Base-by-base conservation (phyloP, 2,888 invertebrate genomes). In the Nomada fucata region DNA sequence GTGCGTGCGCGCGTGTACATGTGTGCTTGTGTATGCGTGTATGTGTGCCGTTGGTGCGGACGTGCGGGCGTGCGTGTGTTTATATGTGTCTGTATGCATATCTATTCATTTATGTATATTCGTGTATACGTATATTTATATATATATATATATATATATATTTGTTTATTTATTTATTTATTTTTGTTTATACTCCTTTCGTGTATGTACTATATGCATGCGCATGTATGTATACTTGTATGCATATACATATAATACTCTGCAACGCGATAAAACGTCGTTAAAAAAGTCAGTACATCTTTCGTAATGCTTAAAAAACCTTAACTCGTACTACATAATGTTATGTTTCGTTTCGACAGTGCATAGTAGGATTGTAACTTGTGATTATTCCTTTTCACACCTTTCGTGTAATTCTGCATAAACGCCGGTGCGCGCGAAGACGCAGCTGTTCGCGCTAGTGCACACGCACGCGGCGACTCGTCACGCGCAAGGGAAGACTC, bases 241-340 rank as follows among this genome's bases (percentile, higher is more conserved):
- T 74, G 53, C 55, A 73, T 84, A 77, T 87, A 77, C 79, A 76
- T 83, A 78, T 84, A 82, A 73, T 88, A 87, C 55, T 82, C 75
- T 74, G 73, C 87, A 87, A 88, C 85, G 85, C 77, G 88, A 88
- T 88, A 88, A 88, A 88, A 88, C 83, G 87, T 88, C 78, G 63
- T 86, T 89, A 88, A 88, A 88, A 88, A 88, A 88, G 80, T 88
- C 87, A 88, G 88, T 88, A 88, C 86, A 83, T 82, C 72, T 79
- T 79, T 79, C 77, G 57, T 88, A 88, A 88, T 84, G 79, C 79
- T 88, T 88, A 87, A 88, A 88, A 88, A 88, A 85, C 59, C 88
- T 88, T 88, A 88, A 85, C 71, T 82, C 82, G 75, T 85, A 52
- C 88, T 88, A 88, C 85, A 69, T 79, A 60, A 57, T 72, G 77